These are phyloP conservation scores for Pediacus dermestoides DNA, from an alignment of 2,888 invertebrate genomes.

Conservation along the genomic window DNA sequence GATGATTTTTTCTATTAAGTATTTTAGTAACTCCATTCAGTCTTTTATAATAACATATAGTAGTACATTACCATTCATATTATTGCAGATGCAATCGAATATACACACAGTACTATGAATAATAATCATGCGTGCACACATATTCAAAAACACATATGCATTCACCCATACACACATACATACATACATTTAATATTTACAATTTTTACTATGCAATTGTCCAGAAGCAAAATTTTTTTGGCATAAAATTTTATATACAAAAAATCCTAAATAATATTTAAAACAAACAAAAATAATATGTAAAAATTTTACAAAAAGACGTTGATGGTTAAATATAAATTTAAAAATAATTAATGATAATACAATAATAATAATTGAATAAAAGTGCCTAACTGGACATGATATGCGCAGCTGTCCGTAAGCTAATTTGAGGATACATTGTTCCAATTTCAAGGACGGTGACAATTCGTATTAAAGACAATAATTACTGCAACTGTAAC, in stretches of 20 bases:
- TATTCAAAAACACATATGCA: too few species aligned
- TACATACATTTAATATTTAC: slow-evolving; percentile 45
- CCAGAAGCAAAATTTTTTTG: slow-evolving; percentile 40
- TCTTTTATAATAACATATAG: slow-evolving; percentile 53
- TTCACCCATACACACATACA: slow-evolving; percentile 32
- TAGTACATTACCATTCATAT: slow-evolving; percentile 52
- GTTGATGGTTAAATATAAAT: slow-evolving; percentile 12
- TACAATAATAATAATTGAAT: slow-evolving; percentile 12
- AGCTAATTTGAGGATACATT: slow-evolving; percentile 34
- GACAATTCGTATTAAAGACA: slow-evolving; percentile 42
- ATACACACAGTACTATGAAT: slow-evolving; percentile 52
- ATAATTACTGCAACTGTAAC: slow-evolving; percentile 8
- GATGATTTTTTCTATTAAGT: slow-evolving; percentile 41
- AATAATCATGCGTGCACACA: slow-evolving; percentile 48
- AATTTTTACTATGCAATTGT: slow-evolving; percentile 44
- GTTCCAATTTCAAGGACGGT: slow-evolving; percentile 45
- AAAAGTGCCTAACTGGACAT: slow-evolving; percentile 34
- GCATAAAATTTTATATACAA: slow-evolving; percentile 37
- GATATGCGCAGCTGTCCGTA: slow-evolving; percentile 42
- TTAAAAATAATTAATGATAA: slow-evolving; percentile 17
- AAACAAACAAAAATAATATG: slow-evolving; percentile 27
- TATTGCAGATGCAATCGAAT: slow-evolving; percentile 52
- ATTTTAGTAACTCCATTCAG: slow-evolving; percentile 54
- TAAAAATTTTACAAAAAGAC: slow-evolving; percentile 21
- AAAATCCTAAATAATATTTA: slow-evolving; percentile 31